Evolutionary conservation across 2,113 vertebrate species (phyloP).

Genomic region (Pelusios castaneus): DNA sequence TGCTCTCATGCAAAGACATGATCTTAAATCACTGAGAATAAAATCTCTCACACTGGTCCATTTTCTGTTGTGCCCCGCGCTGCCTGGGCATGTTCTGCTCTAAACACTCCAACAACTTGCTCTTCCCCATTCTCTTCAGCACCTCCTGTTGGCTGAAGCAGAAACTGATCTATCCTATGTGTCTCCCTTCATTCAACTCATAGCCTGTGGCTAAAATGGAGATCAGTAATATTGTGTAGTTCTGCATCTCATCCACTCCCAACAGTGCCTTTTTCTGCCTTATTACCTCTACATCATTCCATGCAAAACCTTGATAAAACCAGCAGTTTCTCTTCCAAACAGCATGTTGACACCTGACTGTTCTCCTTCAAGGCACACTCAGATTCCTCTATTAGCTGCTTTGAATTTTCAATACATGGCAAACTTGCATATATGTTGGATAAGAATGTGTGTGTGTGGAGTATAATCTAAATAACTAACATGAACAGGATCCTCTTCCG

Average conservation of each 20-base stretch:
- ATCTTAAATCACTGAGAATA: conserved; percentile 46
- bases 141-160: conserved; percentile 31
- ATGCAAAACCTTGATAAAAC: conserved; percentile 60
- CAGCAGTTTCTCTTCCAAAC: conserved; percentile 64
- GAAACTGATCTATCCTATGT: background rate
- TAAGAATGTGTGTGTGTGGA: conserved; percentile 43
- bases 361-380: conserved; percentile 65
- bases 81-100: background rate
- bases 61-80: background rate
- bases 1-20: conserved; percentile 27
- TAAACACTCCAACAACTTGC: background rate
- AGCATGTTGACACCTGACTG: conserved; percentile 53
- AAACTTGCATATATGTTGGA: conserved; percentile 50
- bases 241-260: background rate
- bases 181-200: background rate
- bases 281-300: conserved; percentile 38
- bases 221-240: conserved; percentile 22
- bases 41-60: conserved; percentile 35
- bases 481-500: conserved; percentile 4
- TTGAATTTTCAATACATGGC: conserved; percentile 45
- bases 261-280: conserved; percentile 20
- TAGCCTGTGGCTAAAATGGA: background rate
- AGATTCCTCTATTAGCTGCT: conserved; percentile 52
- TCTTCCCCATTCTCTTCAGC: background rate
- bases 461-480: conserved; percentile 29